Evolutionary conservation across 1,140 invertebrate genomes (phyloP).

Genomic region (Drosophila sturtevanti): DNA sequence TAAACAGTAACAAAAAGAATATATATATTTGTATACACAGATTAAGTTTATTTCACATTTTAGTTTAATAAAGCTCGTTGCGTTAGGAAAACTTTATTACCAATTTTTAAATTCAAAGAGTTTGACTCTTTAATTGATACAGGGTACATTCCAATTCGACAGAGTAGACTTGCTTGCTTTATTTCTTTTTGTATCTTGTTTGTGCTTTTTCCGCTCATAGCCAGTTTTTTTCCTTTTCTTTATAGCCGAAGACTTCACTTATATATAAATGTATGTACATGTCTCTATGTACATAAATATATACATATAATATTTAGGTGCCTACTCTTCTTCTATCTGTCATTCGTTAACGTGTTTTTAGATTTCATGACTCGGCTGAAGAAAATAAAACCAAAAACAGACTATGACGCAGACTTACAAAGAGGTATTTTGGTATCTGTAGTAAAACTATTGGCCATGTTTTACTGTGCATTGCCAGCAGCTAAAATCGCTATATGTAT

Average conservation of each 20-base stretch:
- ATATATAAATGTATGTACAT: background rate
- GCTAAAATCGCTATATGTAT: background rate
- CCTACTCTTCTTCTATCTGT: slow-evolving; percentile 21
- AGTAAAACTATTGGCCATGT: slow-evolving; percentile 25
- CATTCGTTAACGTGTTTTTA: slow-evolving; percentile 26
- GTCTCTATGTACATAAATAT: background rate
- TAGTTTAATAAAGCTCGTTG: too few relatives aligned
- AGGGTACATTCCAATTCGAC: too few relatives aligned
- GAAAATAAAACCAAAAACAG: slow-evolving; percentile 19
- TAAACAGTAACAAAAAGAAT: too few relatives aligned
- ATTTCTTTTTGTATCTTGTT: background rate
- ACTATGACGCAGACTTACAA: slow-evolving; percentile 30
- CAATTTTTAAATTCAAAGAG: too few relatives aligned
- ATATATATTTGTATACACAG: too few relatives aligned
- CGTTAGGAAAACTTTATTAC: too few relatives aligned
- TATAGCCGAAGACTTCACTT: background rate
- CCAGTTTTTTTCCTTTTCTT: slow-evolving; percentile 21
- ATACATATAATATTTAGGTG: background rate
- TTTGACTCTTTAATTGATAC: too few relatives aligned
- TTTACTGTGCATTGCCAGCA: slow-evolving; percentile 8
- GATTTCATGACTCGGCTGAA: slow-evolving; percentile 38
- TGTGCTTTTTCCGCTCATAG: slow-evolving; percentile 21
- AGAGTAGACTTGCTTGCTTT: too few relatives aligned
- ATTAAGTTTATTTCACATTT: too few relatives aligned
- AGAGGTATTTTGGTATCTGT: slow-evolving; percentile 25